Evolutionary conservation across 2,797 vertebrate genomes (phyloP), one percentile per base, ranked within the genome.

Genomic region (Spinus pinus): DNA sequence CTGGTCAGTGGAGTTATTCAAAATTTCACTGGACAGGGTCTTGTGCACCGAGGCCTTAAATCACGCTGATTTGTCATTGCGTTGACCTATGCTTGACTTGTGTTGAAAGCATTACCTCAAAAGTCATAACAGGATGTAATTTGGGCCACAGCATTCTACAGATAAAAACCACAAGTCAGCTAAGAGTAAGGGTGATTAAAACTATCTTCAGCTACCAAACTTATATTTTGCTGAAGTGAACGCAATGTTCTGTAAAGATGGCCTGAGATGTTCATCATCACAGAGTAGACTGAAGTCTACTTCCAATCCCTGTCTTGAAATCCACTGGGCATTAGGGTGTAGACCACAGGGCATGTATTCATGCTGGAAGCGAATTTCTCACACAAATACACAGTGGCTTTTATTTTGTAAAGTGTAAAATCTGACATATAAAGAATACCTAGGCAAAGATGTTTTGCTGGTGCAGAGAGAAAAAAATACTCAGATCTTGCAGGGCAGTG

Each of bases 251-350:
- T 39, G 64, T 84, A 41, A 56, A 58, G 10, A 51, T 67, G 42
- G 11, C 10, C 37, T 35, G 65, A 54, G 65, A 39, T 0, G 1
- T 46, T 5, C 30, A 46, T 12, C 2, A 1, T 21, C 14, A 12
- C 58, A 58, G 72, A 67, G 14, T 2, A 86, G 44, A 37, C 11
- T 44, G 20, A 44, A 28, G 2, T 54, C 15, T 69, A 3, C 25
- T 83, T 83, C 46, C 18, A 44, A 12, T 77, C 9, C 41, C 44
- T 67, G 9, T 33, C 4, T 39, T 25, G 30, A 65, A 81, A 50
- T 80, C 14, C 42, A 80, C 14, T 30, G n/a, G 23, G 21, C 24
- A 74, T 23, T 22, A 73, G 23, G 5, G 9, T 62, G n/a, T 50
- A 41, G n/a, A 17, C 23, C 31, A n/a, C 8, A 42, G 12, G 27